phyloP scores from a whole-genome alignment of 2,113 vertebrate genomes.

The Macquaria australasica region DNA sequence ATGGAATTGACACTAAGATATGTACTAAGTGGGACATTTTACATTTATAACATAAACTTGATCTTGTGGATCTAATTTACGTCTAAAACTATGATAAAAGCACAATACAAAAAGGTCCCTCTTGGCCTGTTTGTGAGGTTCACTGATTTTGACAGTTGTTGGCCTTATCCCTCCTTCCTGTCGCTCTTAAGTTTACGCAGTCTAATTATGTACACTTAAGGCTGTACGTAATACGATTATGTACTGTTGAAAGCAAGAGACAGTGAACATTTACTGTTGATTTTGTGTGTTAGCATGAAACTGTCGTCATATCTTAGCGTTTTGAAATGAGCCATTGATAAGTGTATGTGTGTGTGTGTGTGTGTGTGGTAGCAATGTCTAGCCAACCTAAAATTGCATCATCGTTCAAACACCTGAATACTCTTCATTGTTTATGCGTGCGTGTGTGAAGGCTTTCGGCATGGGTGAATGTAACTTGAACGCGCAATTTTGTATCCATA shows the following conservation, averaged over 20 bases:
- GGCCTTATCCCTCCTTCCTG: constrained; percentile 13
- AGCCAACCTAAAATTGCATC: background rate
- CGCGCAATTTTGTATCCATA: background rate
- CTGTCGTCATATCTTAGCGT: background rate
- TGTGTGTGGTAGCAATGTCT: background rate
- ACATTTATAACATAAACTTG: background rate
- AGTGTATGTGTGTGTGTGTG: background rate
- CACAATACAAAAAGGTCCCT: background rate
- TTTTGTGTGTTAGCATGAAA: background rate
- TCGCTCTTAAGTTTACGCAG: background rate
- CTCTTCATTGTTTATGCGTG: background rate
- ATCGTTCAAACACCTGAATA: background rate
- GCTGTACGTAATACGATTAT: constrained; percentile 1
- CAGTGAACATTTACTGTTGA: background rate
- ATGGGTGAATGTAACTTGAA: background rate
- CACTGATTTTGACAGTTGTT: constrained; percentile 23
- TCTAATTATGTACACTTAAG: constrained; percentile 23
- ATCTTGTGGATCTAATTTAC: background rate
- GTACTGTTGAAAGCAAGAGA: background rate
- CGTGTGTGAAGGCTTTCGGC: background rate
- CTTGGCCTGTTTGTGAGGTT: background rate
- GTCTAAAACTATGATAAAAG: background rate
- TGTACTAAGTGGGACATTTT: background rate
- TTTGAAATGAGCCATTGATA: background rate
- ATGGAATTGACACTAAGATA: background rate